Evolutionary conservation across 1,140 invertebrate species (phyloP).

Genomic region (Bathynomus jamesi): DNA sequence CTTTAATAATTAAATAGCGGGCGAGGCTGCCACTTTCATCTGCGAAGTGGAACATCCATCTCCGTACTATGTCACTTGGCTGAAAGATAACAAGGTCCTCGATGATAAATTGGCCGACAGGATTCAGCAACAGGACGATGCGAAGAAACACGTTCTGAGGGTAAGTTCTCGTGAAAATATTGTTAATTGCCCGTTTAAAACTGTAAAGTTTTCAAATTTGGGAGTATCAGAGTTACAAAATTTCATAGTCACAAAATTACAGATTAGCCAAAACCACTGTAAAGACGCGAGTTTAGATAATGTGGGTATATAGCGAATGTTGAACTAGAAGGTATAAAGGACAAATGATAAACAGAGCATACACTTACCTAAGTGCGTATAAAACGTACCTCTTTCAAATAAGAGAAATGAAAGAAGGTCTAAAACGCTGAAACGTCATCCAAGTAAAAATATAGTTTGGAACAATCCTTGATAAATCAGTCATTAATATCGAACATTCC

Average conservation of each 20-base stretch:
- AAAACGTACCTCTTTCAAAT: too few species aligned
- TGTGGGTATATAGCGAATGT: too few species aligned
- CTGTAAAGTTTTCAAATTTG: not conserved
- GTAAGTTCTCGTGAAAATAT: slow-evolving; percentile 5
- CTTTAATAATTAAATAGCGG: slow-evolving; percentile 6
- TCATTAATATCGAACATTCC: too few species aligned
- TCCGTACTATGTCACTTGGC: slow-evolving; percentile 9
- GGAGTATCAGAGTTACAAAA: not conserved
- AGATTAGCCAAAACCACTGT: not conserved
- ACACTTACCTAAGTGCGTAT: too few species aligned
- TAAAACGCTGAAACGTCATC: too few species aligned
- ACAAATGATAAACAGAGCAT: too few species aligned
- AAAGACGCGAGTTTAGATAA: too few species aligned
- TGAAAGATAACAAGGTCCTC: slow-evolving; percentile 12
- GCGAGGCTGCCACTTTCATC: slow-evolving; percentile 16
- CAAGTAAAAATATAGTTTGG: too few species aligned
- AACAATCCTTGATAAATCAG: too few species aligned
- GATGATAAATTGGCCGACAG: slow-evolving; percentile 20
- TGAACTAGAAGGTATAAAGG: too few species aligned
- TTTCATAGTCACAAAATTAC: not conserved
- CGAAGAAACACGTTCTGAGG: slow-evolving; percentile 11
- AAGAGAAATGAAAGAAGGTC: too few species aligned
- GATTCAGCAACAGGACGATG: slow-evolving; percentile 14
- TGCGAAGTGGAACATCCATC: slow-evolving; percentile 12
- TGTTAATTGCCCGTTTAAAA: not conserved